A percentile compares a stretch with the other conserved stretches of the same genome.
These are phyloP conservation scores for Zoanthus solanderi DNA, from an alignment of 92 coral and sea anemone species.

Conservation along the genomic window DNA sequence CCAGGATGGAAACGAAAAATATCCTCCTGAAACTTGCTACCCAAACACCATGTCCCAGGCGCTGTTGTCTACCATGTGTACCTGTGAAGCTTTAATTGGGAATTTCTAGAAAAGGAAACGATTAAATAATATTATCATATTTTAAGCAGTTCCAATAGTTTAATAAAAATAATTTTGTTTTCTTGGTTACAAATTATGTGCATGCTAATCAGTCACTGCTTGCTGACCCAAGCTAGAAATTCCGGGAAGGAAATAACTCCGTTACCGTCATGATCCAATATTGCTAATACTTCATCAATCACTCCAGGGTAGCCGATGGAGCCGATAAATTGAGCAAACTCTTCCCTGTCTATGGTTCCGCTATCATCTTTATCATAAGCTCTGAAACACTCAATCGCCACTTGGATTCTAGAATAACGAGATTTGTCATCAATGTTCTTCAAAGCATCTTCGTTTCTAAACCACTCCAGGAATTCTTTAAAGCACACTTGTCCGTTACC, in stretches of 20 bases:
- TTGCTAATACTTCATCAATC: constrained; percentile 56
- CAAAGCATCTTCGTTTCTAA: constrained; percentile 73
- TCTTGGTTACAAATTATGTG: too few species aligned
- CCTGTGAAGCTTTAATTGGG: too few species aligned
- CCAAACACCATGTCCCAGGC: too few species aligned
- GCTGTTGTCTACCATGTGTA: too few species aligned
- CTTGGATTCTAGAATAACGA: constrained; percentile 66
- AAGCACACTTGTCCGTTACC: constrained; percentile 77
- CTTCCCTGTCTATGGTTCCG: constrained; percentile 84
- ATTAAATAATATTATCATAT: too few species aligned
- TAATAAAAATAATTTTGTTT: too few species aligned
- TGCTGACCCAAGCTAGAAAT: constrained; percentile 82
- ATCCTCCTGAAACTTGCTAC: too few species aligned
- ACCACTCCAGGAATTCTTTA: constrained; percentile 83
- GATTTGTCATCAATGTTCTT: constrained; percentile 69
- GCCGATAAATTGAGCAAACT: constrained; percentile 72
- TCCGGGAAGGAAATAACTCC: constrained; percentile 90
- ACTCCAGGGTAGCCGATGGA: constrained; percentile 54
- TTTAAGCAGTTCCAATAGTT: too few species aligned
- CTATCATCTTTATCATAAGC: constrained; percentile 80
- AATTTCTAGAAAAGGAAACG: too few species aligned
- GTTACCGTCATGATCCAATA: constrained; percentile 84
- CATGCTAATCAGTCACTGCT: background rate
- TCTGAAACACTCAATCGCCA: constrained; percentile 83
- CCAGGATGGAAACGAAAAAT: too few species aligned